Evolutionary conservation across 2,113 vertebrate species (phyloP), one percentile per base, ranked within the genome.

Genomic region (Calyptomena viridis): DNA sequence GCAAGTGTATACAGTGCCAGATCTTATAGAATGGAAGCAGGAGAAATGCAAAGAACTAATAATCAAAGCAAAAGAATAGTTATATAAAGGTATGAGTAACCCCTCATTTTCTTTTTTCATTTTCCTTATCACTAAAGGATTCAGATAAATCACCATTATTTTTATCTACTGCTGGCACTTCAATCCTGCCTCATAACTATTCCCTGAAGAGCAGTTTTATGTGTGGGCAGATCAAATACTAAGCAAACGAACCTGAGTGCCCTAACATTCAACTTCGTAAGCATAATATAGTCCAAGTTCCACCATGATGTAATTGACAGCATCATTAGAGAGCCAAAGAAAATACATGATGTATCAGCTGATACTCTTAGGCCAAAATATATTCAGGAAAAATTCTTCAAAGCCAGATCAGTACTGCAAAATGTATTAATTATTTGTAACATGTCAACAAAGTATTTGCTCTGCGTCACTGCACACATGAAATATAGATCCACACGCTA

Each of bases 321-420:
- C 59, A 80, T 58, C 52, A 37, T 58, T 69, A 80, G 10, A 87
- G 62, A 95, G 72, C 66, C 91, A 94, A 95, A 78, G 80, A 74
- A 95, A 95, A 94, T 33, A 92, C 62, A 92, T 63, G 3, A 89
- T 76, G 58, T 67, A 64, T 49, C 81, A 83, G 31, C 69, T 94
- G 95, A 94, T 91, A 93, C n/a, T 53, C 62, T 69, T 79, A 89
- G 46, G n/a, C 39, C 31, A 93, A 69, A 80, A 78, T 44, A 60
- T 56, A 80, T 72, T 93, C 56, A 94, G 80, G 74, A 87, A 92
- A 91, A 95, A 79, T 19, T 92, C 64, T 82, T 93, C 22, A 20
- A 92, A 90, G 59, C 64, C 35, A 87, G 74, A 81, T n/a, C 30
- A 69, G 66, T 72, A 68, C 64, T 90, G 49, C 55, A 82, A 89